Conservation (phyloP, 2,797 vertebrate genomes). For the Poeciliopsis gracilis region DNA sequence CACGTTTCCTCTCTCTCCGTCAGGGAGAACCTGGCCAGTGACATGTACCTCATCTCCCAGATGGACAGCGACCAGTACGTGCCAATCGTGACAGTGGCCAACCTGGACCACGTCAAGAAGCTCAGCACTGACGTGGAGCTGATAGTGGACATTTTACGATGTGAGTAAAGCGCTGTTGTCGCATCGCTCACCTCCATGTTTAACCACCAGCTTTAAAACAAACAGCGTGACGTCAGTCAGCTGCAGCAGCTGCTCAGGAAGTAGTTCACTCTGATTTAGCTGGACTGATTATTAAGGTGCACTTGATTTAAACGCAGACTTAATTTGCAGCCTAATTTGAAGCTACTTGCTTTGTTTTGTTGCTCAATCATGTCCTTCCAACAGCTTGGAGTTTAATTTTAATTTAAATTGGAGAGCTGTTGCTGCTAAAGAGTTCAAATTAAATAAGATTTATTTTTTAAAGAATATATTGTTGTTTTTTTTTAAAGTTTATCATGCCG, state of each 20-base stretch:
- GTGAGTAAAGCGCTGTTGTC: slow-evolving; percentile 80
- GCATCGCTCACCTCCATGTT: neutral
- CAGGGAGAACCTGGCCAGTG: slow-evolving; percentile 99
- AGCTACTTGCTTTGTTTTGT: slow-evolving; percentile 10
- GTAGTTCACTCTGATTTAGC: slow-evolving; percentile 39
- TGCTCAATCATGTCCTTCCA: slow-evolving; percentile 1
- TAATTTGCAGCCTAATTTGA: slow-evolving; percentile 32
- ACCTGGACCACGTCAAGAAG: slow-evolving; percentile 98
- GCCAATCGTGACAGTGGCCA: slow-evolving; percentile 98
- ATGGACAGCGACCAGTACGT: slow-evolving; percentile 99
- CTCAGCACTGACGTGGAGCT: slow-evolving; percentile 96
- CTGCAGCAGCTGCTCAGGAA: slow-evolving; percentile 12
- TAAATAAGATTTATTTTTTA: neutral
- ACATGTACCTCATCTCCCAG: slow-evolving; percentile 99
- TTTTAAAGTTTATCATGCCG: too few species aligned
- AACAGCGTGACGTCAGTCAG: neutral
- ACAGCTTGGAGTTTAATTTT: too few species aligned
- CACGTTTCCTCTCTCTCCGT: neutral
- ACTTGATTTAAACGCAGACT: slow-evolving; percentile 30
- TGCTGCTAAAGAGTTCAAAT: neutral
- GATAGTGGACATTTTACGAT: slow-evolving; percentile 95
- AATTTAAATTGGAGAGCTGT: neutral
- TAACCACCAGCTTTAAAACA: neutral
- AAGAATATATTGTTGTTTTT: neutral
- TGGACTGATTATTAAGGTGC: slow-evolving; percentile 39